Base-by-base conservation (phyloP, 2,797 vertebrate genomes). In the Falco concolor region DNA sequence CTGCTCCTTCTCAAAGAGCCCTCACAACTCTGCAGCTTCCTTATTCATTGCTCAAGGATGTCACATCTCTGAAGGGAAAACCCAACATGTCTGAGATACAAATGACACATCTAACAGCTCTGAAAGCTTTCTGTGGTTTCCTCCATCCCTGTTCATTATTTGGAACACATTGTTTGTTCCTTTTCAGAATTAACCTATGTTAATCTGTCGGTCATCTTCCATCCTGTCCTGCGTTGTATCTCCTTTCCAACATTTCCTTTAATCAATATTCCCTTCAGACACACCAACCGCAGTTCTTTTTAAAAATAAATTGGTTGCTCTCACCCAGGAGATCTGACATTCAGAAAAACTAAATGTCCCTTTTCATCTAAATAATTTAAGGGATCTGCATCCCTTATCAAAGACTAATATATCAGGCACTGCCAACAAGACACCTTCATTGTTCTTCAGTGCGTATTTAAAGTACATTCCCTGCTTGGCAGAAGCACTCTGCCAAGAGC, bases 351-450 rank as follows among this genome's bases (percentile, higher is more conserved):
- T 47, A 75, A 92, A 90, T 0, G 1, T 87, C 88, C 89, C 86
- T 95, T 89, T 96, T 83, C 72, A 90, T 92, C 93, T 96, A 89
- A 93, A 96, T 94, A 94, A 96, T 96, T 94, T 92, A 96, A 85
- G 53, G 45, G 72, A 87, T 93, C 84, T 95, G 90, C 68, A 80
- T 95, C 81, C 64, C 84, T 90, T 93, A 90, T 93, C 94, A 95
- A 95, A 93, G 77, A 75, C 77, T 74, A 74, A 93, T 94, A 65
- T 47, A 85, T 89, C 81, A 83, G 84, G 25, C 50, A 53, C 42
- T 79, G 60, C 78, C 91, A 94, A 75, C 72, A 84, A 87, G 81
- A 87, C 88, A 95, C 81, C 83, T 94, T 94, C 77, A 40, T 72
- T 94, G 88, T 65, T 95, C 86, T 96, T 91, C 77, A 74, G 56